Conservation (phyloP, 1,140 invertebrate species). For the Drosophila ogumai region DNA sequence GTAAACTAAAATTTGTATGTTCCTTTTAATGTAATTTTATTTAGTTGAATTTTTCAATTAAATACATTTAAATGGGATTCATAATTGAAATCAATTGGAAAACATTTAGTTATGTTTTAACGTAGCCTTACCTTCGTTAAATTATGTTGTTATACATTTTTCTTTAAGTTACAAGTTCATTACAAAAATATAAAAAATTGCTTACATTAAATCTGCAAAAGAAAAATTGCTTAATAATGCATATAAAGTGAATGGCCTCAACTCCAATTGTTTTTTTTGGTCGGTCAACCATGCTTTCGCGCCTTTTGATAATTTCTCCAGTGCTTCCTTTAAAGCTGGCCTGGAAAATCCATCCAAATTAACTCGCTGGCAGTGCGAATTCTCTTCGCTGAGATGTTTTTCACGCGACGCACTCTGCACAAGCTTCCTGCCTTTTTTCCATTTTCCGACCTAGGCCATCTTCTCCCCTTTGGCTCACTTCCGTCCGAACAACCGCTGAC, state of each 20-base stretch:
- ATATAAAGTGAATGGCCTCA: constrained; percentile 39
- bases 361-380: constrained; percentile 44
- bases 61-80: no score
- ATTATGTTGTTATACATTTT: no score
- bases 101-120: no score
- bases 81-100: no score
- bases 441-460: constrained; percentile 41
- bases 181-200: background rate
- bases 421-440: constrained; percentile 54
- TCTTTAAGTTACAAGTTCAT: no score
- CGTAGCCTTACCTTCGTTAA: no score
- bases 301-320: constrained; percentile 26
- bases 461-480: constrained; percentile 45
- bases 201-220: constrained; percentile 4
- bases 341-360: constrained; percentile 52
- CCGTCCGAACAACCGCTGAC: constrained; percentile 59
- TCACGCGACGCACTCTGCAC: constrained; percentile 51
- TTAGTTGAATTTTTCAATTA: no score
- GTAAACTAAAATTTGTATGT: no score
- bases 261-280: constrained; percentile 18
- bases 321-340: constrained; percentile 20
- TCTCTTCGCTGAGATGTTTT: constrained; percentile 58
- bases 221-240: constrained; percentile 58
- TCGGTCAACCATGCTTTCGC: constrained; percentile 29
- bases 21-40: no score